Base-by-base conservation (phyloP, 1,140 invertebrate species). In the Stegodyphus mimosarum region DNA sequence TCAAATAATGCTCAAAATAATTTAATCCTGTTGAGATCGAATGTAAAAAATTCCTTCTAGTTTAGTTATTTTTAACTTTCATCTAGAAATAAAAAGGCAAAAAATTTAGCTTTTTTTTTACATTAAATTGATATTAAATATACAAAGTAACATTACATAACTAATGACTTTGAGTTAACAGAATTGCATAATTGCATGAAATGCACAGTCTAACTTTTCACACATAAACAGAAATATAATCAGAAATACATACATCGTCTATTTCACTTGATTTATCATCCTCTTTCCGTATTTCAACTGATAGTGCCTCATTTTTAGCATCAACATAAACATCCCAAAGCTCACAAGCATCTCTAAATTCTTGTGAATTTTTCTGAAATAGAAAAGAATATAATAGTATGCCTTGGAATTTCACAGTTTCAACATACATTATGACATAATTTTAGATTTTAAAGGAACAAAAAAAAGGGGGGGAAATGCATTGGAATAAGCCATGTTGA, bases 271-370 rank as follows among this genome's bases (percentile, higher is more conserved):
- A 79, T 18, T 87, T 87, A 50, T 83, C 86, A 2, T 75, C 76
- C 2, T 75, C 76, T 67, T 83, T 86, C 4, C 18, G 17, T 9
- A 9, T 17, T 49, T 75, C 83, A 67, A 17, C 18, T 48, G 60
- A 77, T 51, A 87, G 52, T 1, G 80, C 15, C 6, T 88, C 87
- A 86, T 81, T 75, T 72, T 86, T 84, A 6, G 81, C 53, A 15
- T 92, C 92, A 70, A 90, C 89, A 88, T 95, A 98, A 17, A 98
- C 91, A 72, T 97, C 96, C 95, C 95, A 96, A n/a, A 99, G 89
- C 80, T 97, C 94, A 88, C 93, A 93, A 1, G 97, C 97, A 93
- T 99, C 97, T 91, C 95, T 95, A 90, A 96, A 95, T 91, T 99
- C 97, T 80, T 93, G 93, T 10, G 94, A 94, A 76, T 94, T 95